These are phyloP conservation scores for Heliconius hortense DNA, from an alignment of 2,888 invertebrate species.

Conservation along the genomic window DNA sequence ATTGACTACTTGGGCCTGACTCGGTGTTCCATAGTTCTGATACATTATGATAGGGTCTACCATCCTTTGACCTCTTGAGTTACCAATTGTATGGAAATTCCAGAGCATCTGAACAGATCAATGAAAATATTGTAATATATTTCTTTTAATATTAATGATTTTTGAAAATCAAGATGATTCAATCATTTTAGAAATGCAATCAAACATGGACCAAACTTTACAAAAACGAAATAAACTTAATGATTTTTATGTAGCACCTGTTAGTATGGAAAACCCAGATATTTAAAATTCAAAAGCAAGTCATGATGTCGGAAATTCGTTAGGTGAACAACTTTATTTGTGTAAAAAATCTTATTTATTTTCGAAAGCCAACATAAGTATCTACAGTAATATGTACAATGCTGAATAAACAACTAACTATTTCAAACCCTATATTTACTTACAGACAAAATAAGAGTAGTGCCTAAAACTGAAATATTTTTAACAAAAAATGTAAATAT, in stretches of 20 bases:
- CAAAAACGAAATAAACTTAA: not conserved
- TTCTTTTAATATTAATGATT: not conserved
- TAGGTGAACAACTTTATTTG: conserved; percentile 9
- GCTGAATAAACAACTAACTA: not conserved
- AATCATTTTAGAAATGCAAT: not conserved
- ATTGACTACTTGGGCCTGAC: conserved; percentile 62
- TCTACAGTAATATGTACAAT: conserved; percentile 9
- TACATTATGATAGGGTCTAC: conserved; percentile 72
- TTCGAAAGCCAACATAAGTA: not conserved
- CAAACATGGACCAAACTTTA: not conserved
- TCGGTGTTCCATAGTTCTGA: conserved; percentile 66
- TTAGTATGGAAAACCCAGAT: conserved; percentile 11
- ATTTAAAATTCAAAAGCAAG: not conserved
- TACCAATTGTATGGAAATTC: conserved; percentile 89
- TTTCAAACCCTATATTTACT: not conserved
- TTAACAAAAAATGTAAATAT: not conserved
- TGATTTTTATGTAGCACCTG: conserved; percentile 1
- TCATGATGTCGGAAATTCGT: not conserved
- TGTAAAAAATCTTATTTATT: not conserved
- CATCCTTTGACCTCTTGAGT: conserved; percentile 87
- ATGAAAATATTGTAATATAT: conserved; percentile 47
- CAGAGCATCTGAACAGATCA: conserved; percentile 88
- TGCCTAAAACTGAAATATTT: not conserved
- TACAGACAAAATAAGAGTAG: not conserved
- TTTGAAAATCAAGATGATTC: not conserved